Conservation (phyloP, 1,140 invertebrate species). For the Ylistrum balloti region DNA sequence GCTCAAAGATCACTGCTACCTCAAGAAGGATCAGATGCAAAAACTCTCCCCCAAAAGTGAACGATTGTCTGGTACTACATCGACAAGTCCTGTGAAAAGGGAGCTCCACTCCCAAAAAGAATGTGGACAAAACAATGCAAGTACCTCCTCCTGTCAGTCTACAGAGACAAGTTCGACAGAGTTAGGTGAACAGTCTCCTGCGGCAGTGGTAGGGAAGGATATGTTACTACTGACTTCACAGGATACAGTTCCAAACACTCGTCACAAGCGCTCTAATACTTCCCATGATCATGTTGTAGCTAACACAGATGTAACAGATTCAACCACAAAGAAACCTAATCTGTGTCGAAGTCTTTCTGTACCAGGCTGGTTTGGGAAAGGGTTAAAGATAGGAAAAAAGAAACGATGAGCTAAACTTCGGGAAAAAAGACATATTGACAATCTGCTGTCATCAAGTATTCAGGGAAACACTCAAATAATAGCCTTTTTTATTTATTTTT, state of each 20-base stretch:
- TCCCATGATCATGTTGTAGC: background rate
- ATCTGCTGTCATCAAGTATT: background rate
- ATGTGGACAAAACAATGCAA: background rate
- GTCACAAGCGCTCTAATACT: background rate
- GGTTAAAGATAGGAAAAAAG: constrained; percentile 66
- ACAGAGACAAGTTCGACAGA: background rate
- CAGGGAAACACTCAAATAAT: background rate
- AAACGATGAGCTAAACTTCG: no score
- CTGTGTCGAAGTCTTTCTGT: constrained; percentile 61
- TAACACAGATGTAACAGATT: background rate
- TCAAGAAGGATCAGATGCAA: constrained; percentile 63
- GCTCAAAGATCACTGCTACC: constrained; percentile 61
- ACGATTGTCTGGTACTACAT: background rate
- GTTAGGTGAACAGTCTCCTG: background rate
- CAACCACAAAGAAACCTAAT: constrained; percentile 55
- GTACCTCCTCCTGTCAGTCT: background rate
- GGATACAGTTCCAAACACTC: background rate
- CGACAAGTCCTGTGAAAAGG: constrained; percentile 30
- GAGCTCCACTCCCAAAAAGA: background rate
- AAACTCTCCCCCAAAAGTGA: constrained; percentile 58
- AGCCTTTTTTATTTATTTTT: constrained; percentile 39
- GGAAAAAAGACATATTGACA: constrained; percentile 61
- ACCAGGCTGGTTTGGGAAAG: constrained; percentile 72
- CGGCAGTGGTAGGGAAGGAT: background rate
- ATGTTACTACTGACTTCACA: background rate